Conservation (phyloP, 30 jellyfish, hydroid and myxozoan genomes). For the Aurelia sp. region DNA sequence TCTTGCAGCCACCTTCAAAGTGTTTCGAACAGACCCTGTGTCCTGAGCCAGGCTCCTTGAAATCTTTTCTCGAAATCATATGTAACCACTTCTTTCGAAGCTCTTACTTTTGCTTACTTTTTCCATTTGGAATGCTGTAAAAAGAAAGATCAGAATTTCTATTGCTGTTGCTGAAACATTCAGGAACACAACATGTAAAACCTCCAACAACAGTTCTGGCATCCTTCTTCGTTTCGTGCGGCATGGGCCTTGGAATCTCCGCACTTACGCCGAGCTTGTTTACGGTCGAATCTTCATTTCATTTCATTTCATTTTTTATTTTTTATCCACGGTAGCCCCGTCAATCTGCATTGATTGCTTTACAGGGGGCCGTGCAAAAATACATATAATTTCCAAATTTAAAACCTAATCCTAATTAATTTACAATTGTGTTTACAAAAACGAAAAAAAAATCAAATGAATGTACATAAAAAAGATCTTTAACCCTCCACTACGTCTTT, state of each 20-base stretch:
- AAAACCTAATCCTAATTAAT: too few relatives aligned
- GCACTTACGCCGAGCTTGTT: not conserved
- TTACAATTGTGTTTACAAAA: too few relatives aligned
- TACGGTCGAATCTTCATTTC: not conserved
- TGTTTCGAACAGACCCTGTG: constrained; percentile 60
- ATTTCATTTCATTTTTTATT: too few relatives aligned
- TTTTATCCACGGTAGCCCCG: too few relatives aligned
- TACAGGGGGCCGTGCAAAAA: too few relatives aligned
- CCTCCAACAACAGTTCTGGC: constrained; percentile 1
- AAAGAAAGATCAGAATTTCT: constrained; percentile 18
- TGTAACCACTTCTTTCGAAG: constrained; percentile 32
- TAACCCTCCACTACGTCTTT: too few relatives aligned
- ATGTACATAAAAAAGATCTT: too few relatives aligned
- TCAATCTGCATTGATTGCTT: too few relatives aligned
- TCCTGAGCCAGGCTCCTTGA: constrained; percentile 2
- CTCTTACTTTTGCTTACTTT: constrained; percentile 18
- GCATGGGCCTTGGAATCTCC: not conserved
- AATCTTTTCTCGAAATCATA: constrained; percentile 17
- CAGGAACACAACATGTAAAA: not conserved
- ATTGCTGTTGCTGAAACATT: not conserved
- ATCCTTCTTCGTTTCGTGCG: not conserved
- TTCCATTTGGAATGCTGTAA: constrained; percentile 17
- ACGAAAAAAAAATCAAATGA: too few relatives aligned
- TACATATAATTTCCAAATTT: too few relatives aligned
- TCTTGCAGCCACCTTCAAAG: constrained; percentile 52